Evolutionary conservation across 2,888 invertebrate species (phyloP).

Genomic region (Drosophila cracens): DNA sequence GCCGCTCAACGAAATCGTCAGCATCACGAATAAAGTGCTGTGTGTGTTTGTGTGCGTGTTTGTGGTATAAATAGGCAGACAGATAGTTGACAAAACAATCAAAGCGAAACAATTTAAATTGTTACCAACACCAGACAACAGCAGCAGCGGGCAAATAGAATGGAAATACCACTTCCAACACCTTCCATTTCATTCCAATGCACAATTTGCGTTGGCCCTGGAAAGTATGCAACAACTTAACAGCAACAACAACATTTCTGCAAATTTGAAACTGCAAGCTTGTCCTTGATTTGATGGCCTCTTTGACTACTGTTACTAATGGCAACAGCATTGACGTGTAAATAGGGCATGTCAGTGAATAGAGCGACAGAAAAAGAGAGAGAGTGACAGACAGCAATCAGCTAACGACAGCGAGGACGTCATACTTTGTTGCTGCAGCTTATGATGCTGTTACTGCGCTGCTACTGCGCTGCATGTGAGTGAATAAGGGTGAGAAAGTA

Average conservation of each 20-base stretch:
- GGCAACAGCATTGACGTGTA: conserved; percentile 9
- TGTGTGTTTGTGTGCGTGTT: background rate
- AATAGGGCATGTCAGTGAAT: conserved; percentile 10
- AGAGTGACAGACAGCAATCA: conserved; percentile 16
- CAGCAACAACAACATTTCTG: conserved; percentile 1
- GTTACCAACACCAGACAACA: conserved; percentile 6
- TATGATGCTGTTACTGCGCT: conserved; percentile 18
- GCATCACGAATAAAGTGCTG: background rate
- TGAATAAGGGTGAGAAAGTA: background rate
- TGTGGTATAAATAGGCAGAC: background rate
- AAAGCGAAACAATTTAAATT: conserved; percentile 27
- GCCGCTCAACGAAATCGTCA: conserved; percentile 26
- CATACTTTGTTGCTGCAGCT: conserved; percentile 24
- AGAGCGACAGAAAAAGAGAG: background rate
- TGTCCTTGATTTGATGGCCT: conserved; percentile 49
- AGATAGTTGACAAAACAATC: conserved; percentile 27
- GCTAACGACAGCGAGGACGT: conserved; percentile 35
- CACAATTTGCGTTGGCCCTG: conserved; percentile 21
- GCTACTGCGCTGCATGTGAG: conserved; percentile 21
- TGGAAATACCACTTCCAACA: conserved; percentile 3
- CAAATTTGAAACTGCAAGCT: conserved; percentile 20
- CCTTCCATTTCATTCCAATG: conserved; percentile 14
- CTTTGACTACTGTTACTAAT: conserved; percentile 13
- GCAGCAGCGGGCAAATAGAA: conserved; percentile 1
- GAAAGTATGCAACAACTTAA: conserved; percentile 59